Conservation (phyloP, 2,888 invertebrate genomes). For the Prionchulus punctatus region DNA sequence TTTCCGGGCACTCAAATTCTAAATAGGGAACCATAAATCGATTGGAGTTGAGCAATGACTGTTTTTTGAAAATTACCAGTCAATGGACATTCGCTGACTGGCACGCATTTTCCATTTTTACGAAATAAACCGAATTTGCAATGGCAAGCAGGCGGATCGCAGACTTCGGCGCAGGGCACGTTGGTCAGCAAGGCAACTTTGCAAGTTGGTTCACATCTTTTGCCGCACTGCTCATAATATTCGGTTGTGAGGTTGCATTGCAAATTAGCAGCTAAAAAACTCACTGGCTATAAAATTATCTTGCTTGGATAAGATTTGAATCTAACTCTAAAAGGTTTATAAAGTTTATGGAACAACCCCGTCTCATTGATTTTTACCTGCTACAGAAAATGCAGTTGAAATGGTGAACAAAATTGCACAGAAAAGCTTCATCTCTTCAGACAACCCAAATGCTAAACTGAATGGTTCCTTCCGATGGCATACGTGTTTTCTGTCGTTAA, state of each 20-base stretch:
- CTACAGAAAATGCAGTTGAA: no score
- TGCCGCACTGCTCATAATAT: neutral
- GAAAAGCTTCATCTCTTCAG: no score
- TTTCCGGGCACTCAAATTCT: neutral
- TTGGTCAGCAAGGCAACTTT: neutral
- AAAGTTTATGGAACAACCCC: no score
- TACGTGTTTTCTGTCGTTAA: no score
- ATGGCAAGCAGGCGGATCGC: conserved; percentile 1
- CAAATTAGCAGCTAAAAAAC: no score
- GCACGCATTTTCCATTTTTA: neutral
- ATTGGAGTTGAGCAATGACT: neutral
- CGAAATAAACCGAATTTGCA: neutral
- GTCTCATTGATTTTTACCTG: no score
- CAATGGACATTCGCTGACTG: neutral
- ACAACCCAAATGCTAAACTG: no score
- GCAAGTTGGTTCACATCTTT: neutral
- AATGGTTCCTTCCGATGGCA: no score
- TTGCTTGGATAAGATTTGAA: no score
- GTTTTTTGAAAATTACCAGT: neutral
- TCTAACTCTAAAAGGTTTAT: no score
- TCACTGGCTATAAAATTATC: no score
- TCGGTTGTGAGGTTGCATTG: neutral
- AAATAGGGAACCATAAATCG: neutral
- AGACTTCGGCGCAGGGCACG: neutral
- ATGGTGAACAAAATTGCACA: no score